phyloP scores from a whole-genome alignment of 2,797 vertebrate species.

The Phalanger gymnotis region DNA sequence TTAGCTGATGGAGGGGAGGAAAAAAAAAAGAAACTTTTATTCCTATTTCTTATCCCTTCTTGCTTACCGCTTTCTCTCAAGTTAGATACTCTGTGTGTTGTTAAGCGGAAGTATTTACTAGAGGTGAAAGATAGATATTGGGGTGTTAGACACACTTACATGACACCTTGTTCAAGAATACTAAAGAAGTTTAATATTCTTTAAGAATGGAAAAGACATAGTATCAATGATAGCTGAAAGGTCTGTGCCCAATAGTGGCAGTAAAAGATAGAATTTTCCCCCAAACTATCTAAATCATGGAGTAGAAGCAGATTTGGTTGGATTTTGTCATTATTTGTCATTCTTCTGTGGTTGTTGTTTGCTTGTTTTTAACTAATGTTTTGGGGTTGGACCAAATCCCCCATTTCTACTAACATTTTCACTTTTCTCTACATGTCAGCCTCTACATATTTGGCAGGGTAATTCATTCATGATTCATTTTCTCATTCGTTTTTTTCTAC shows the following conservation, averaged over 20 bases:
- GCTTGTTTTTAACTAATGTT: background rate
- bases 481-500: background rate
- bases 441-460: slow-evolving; percentile 38
- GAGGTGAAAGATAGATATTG: background rate
- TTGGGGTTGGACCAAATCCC: background rate
- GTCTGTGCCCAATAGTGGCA: slow-evolving; percentile 26
- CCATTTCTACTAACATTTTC: background rate
- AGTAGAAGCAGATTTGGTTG: background rate
- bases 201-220: slow-evolving; percentile 45
- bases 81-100: background rate
- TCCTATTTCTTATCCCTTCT: background rate
- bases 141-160: background rate
- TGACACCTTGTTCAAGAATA: slow-evolving; percentile 11
- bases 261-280: slow-evolving; percentile 6
- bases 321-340: background rate
- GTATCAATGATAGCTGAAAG: slow-evolving; percentile 60
- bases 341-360: background rate
- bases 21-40: background rate
- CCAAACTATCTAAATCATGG: background rate
- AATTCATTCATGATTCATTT: slow-evolving; percentile 25
- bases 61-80: background rate
- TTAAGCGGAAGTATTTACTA: background rate
- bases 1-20: background rate
- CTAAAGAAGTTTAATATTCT: slow-evolving; percentile 57
- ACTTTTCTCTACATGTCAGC: slow-evolving; percentile 9